Conservation (phyloP, 1,140 invertebrate species). For the Cataglyphis hispanica region DNA sequence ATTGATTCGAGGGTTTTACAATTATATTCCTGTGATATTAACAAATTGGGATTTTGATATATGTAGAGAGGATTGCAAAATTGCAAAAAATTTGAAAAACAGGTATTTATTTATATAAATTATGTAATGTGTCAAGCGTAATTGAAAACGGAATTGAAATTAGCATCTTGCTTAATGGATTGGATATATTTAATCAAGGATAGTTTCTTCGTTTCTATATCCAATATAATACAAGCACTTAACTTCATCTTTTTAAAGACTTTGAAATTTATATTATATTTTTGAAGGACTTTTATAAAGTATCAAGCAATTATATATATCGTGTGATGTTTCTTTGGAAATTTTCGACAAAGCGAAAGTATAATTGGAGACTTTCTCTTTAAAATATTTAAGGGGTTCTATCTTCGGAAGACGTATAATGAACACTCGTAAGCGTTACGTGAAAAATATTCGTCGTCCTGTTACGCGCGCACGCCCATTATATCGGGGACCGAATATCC, state of each 20-base stretch:
- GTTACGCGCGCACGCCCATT: conserved; percentile 7
- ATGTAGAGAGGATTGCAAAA: not conserved
- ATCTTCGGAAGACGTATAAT: not conserved
- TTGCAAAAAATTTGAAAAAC: not conserved
- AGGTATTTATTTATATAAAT: not conserved
- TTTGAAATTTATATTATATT: conserved; percentile 38
- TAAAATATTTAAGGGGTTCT: not conserved
- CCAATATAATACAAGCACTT: not conserved
- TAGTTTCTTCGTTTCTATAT: conserved; percentile 6
- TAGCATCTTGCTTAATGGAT: not conserved
- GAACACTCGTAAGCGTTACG: conserved; percentile 20
- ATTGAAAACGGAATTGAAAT: not conserved
- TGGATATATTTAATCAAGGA: not conserved
- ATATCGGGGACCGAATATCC: conserved; percentile 39
- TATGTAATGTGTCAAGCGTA: not conserved
- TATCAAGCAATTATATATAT: not conserved
- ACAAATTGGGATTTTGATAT: conserved; percentile 1
- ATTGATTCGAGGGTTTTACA: not conserved
- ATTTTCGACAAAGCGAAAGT: not conserved
- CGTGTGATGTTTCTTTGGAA: not conserved
- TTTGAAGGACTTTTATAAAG: conserved; percentile 1
- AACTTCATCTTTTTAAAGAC: not conserved
- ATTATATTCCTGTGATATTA: not conserved
- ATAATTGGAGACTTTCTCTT: not conserved
- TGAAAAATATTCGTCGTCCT: conserved; percentile 27